Conservation (phyloP, 1,140 invertebrate genomes). For the Drosophila azteca region DNA sequence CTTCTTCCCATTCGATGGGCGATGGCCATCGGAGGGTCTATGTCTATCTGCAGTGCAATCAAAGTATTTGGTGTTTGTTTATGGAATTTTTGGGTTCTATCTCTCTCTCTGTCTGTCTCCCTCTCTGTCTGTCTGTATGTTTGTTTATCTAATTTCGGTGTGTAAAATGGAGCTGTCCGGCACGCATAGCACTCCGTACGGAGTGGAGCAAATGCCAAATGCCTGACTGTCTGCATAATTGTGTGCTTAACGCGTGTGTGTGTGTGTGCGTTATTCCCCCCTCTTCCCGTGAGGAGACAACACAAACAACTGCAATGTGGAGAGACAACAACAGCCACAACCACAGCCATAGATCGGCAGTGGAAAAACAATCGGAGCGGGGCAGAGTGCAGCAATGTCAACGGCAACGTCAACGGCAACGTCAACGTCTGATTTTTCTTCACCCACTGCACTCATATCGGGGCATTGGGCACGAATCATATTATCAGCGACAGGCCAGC, state of each 20-base stretch:
- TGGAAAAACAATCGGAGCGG: conserved; percentile 52
- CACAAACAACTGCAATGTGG: conserved; percentile 55
- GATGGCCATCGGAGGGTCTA: conserved; percentile 5
- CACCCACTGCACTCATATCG: conserved; percentile 34
- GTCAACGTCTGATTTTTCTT: conserved; percentile 25
- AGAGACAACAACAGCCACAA: conserved; percentile 51
- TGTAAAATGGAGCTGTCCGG: conserved; percentile 77
- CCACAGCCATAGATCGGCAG: neutral
- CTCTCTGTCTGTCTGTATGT: conserved; percentile 24
- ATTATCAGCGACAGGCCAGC: conserved; percentile 54
- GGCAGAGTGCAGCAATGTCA: conserved; percentile 40
- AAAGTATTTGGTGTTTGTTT: conserved; percentile 78
- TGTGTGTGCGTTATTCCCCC: conserved; percentile 33
- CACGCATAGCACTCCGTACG: conserved; percentile 16
- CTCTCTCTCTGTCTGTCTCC: no score
- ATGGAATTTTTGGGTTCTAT: conserved; percentile 62
- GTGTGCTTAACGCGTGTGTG: conserved; percentile 76
- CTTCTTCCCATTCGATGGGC: conserved; percentile 6
- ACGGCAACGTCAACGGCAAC: neutral
- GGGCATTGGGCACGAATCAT: conserved; percentile 66
- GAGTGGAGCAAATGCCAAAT: conserved; percentile 63
- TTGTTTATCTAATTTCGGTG: conserved; percentile 81
- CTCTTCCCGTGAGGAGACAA: conserved; percentile 32
- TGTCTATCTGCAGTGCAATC: conserved; percentile 64
- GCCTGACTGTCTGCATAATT: conserved; percentile 82